Base-by-base conservation (phyloP, 2,888 invertebrate genomes). In the Nymphalis c-album region DNA sequence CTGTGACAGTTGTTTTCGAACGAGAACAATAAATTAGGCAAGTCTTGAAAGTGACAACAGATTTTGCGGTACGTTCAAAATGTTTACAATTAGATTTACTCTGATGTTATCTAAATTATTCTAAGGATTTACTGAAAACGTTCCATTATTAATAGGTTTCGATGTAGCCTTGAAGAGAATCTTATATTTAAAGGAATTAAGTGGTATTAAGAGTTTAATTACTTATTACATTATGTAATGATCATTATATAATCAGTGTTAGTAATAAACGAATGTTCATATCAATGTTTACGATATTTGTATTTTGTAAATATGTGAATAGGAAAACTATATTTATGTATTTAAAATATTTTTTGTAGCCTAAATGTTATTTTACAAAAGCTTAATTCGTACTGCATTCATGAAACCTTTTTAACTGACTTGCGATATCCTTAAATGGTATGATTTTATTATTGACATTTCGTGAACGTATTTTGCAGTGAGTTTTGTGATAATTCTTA, bases 11-110 rank as follows among this genome's bases (percentile, higher is more conserved):
- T 68, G 65, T 60, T 68, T 60, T 63, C 51, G 35, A 62, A 65
- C 51, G 51, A 48, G 58, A 40, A 65, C 62, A 53, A 69, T 69
- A 69, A 69, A 65, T 65, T 65, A 69, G 40, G 47, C 47, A 53
- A 59, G 64, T 47, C 59, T 65, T 51, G 59, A 51, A 64, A 51
- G 26, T 68, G 68, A 68, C 61, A 35, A 58, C 35, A 58, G 68
- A 62, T 62, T 69, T 62, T 64, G 64, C 13, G 51, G 40, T 51
- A 58, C 47, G 22, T 64, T 50, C 31, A 58, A 35, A 50, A 46
- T 65, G 51, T 65, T 31, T 62, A 68, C 51, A 22, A 67, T 62
- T 50, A 67, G 60, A 66, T 66, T 66, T 66, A 57, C 40, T 31
- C n/a, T 31, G 57, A 40, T 57, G 26, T 57, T n/a, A 57, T 40